These are phyloP conservation scores for Melopsittacus undulatus DNA, from an alignment of 2,797 vertebrate species.

Conservation along the genomic window DNA sequence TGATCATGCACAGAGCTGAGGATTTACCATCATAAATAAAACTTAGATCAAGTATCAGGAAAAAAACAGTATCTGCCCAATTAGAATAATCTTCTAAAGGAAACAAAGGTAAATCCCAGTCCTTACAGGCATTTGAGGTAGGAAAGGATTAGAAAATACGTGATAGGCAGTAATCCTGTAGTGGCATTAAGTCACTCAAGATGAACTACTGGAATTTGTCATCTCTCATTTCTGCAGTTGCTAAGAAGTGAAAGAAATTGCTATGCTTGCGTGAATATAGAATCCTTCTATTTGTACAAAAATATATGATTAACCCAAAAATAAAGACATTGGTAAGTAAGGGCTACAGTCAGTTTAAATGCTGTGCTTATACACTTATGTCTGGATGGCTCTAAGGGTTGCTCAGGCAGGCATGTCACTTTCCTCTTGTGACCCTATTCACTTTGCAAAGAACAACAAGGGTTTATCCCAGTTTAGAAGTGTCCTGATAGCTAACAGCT, in stretches of 20 bases:
- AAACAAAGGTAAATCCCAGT: conserved; percentile 27
- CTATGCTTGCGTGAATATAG: not conserved
- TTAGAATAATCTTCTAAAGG: conserved; percentile 47
- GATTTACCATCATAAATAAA: not conserved
- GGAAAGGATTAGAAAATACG: conserved; percentile 39
- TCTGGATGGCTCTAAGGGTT: not conserved
- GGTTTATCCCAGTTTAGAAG: conserved; percentile 25
- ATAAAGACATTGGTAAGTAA: not conserved
- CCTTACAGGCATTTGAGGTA: not conserved
- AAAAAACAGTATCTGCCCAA: not conserved
- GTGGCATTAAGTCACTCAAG: not conserved
- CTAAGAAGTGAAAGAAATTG: conserved; percentile 27
- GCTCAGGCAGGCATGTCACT: not conserved
- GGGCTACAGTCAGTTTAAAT: not conserved
- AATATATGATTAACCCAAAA: conserved; percentile 6
- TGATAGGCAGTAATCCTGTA: conserved; percentile 29
- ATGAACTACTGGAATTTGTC: conserved; percentile 22
- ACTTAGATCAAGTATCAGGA: conserved; percentile 1
- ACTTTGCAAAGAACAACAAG: conserved; percentile 4
- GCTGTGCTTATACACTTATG: not conserved
- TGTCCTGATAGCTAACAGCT: not conserved
- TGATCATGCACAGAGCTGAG: not conserved
- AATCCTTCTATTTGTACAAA: conserved; percentile 21
- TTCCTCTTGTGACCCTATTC: not conserved
- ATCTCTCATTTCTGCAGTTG: not conserved